Percentiles rank a stretch among this genome's conserved stretches.
Conservation (phyloP, 2,797 vertebrate genomes). For the Paguma larvata region DNA sequence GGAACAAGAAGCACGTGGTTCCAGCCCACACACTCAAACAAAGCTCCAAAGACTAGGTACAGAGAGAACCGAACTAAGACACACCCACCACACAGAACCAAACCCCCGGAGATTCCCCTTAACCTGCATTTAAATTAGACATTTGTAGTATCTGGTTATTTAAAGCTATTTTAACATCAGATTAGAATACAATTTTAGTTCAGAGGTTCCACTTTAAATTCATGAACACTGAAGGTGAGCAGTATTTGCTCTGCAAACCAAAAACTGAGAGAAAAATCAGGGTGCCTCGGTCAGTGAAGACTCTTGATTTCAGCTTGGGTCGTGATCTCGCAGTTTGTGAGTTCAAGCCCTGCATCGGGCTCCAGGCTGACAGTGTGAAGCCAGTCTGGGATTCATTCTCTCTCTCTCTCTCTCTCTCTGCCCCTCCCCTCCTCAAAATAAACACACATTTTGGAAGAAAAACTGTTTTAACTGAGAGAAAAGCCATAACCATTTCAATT, state of each 20-base stretch:
- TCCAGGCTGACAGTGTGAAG: too few relatives aligned
- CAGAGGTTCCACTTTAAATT: conserved; percentile 60
- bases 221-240: background rate
- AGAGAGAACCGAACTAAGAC: conserved; percentile 35
- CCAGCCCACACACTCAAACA: conserved; percentile 33
- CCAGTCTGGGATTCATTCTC: too few relatives aligned
- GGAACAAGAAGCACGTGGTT: background rate
- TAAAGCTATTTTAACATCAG: conserved; percentile 61
- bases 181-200: conserved; percentile 16
- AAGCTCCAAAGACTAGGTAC: background rate
- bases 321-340: too few relatives aligned
- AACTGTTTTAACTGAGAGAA: conserved; percentile 8
- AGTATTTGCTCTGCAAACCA: conserved; percentile 53
- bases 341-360: too few relatives aligned
- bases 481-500: conserved; percentile 57
- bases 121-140: conserved; percentile 26
- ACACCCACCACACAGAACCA: background rate
- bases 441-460: too few relatives aligned
- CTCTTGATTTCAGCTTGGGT: too few relatives aligned
- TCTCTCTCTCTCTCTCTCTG: too few relatives aligned
- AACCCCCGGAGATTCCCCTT: background rate
- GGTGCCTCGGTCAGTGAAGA: too few relatives aligned
- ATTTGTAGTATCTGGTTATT: conserved; percentile 54
- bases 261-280: conserved; percentile 67
- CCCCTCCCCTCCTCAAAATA: too few relatives aligned